Base-by-base conservation (phyloP, 2,113 vertebrate genomes). In the Hypocryptadius cinnamomeus region DNA sequence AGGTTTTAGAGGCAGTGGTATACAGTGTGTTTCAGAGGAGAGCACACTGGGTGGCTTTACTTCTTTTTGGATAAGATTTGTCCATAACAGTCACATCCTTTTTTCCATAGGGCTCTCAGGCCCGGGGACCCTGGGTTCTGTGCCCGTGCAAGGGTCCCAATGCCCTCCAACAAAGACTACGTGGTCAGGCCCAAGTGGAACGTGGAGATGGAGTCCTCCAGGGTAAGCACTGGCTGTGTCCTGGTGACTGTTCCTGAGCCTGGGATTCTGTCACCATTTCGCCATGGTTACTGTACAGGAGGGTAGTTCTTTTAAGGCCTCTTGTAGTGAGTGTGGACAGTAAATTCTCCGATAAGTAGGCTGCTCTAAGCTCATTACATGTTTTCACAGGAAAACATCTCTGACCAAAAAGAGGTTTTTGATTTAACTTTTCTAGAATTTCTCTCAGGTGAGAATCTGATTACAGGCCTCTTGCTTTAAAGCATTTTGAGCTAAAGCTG, bases 161-260 rank as follows among this genome's bases (percentile, higher is more conserved):
- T 99, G 98, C 99, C 99, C 20, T 99, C 99, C 76, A 99, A 99
- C 97, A 99, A 99, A 91, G 99, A 99, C 97, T 99, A 99, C 3
- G 99, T 99, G 6, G 99, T 99, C 23, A 98, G 99, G 71, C 99
- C 99, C 70, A 99, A 99, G 81, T 99, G 99, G 99, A 99, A 99
- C 13, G 98, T 99, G 57, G 99, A 99, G 89, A 97, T 98, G 87
- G 99, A 99, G 56, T 98, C 98, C 11, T 99, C 97, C 96, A 96
- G 99, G 98, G 99, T 99, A 96, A 99, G 98, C 96, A 24, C 33
- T 15, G 63, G 7, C 66, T 19, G 10, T 57, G 15, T 79, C 42
- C 35, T 45, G 17, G 33, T 35, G 39, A 13, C 45, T 63, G 48
- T 47, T 23, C n/a, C 60, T 30, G 9, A 70, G 47, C 57, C 39